Conservation (phyloP, 2,113 vertebrate species). For the Hydrochoerus hydrochaeris region DNA sequence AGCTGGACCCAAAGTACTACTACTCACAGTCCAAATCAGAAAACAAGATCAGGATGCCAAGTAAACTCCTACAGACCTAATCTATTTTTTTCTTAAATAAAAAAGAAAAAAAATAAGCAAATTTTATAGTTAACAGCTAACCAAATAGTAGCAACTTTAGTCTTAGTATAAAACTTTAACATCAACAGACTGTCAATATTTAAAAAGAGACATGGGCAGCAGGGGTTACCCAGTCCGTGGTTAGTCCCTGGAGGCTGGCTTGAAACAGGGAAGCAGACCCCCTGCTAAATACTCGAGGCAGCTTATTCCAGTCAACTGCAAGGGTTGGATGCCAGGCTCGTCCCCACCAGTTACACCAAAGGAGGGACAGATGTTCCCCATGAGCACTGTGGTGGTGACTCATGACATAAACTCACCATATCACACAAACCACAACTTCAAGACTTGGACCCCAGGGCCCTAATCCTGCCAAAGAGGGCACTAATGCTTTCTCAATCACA, state of each 20-base stretch:
- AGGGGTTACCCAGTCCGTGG: background rate
- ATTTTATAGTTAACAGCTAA: conserved; percentile 27
- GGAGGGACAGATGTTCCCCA: background rate
- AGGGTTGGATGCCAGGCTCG: background rate
- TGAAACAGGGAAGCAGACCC: background rate
- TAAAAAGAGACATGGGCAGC: background rate
- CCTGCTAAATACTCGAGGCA: background rate
- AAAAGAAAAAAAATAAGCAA: background rate
- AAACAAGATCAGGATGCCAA: background rate
- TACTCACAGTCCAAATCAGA: background rate
- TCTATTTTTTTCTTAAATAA: background rate
- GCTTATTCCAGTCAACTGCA: background rate
- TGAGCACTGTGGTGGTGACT: background rate
- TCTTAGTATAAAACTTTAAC: conserved; percentile 21
- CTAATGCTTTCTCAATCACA: background rate
- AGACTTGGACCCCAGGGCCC: background rate
- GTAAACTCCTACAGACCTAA: background rate
- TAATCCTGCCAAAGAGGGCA: background rate
- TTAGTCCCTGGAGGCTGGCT: background rate
- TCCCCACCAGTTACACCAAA: background rate
- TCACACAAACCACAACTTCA: background rate
- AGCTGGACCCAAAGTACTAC: background rate
- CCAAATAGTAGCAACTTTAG: conserved; percentile 3
- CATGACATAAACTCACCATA: background rate
- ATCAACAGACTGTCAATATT: background rate